Evolutionary conservation across 2,888 invertebrate species (phyloP), one percentile per base, ranked within the genome.

Genomic region (Muscina levida): DNA sequence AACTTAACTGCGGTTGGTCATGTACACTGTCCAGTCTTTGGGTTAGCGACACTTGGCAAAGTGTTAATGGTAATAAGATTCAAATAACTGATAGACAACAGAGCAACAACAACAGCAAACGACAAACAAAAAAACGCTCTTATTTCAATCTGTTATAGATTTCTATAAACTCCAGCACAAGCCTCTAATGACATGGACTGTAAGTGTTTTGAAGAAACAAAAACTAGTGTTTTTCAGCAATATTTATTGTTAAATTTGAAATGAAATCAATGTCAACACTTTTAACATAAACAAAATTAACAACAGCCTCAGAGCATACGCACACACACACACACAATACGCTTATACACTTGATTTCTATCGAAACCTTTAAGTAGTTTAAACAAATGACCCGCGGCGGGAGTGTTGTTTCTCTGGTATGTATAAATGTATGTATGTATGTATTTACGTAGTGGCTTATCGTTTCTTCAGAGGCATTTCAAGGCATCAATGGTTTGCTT

Each of bases 41-140:
- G 80, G 71, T 74, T 71, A 77, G 77, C 77, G 80, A 80, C 80
- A 80, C 80, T 80, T 80, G 77, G 77, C 73, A 80, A 57, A 82
- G 82, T 79, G 82, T 82, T 82, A 82, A 79, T 82, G 79, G 82
- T 74, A 77, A 79, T 77, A 74, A 76, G 82, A 82, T 82, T 79
- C 72, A 79, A 82, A 80, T 73, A 71, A 71, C 80, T 70, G 80
- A 80, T 80, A 80, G 56, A 56, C 31, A 56, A 15, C 31, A 6
- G 13, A 57, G n/a, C 57, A 37, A 59, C 37, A 59, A 59, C 19
- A 39, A 59, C 39, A 37, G 11, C 15, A 57, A n/a, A n/a, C n/a
- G n/a, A n/a, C n/a, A n/a, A n/a, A 2, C 57, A 8, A 57, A 5
- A 24, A 59, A 59, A 17, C 59, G 59, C 59, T 59, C 59, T 59